Evolutionary conservation across 2,113 vertebrate genomes (phyloP), one percentile per base, ranked within the genome.

Genomic region (Natator depressus): DNA sequence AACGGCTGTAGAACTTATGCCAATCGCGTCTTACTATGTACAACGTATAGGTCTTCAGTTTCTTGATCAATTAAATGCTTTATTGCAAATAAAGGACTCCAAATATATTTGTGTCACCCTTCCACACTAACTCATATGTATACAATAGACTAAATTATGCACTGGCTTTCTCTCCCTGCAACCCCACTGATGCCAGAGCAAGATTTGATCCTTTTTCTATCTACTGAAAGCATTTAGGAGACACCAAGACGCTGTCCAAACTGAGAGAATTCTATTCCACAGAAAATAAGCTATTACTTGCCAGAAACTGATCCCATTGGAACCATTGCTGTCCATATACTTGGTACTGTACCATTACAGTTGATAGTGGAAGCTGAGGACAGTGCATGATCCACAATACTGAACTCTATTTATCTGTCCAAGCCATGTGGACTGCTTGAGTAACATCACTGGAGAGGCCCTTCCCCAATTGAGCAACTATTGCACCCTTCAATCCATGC

Each of bases 1-100:
- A 96, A 93, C 96, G 89, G 94, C 94, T 91, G 94, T 80, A 90
- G 80, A 96, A 78, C 96, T 95, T 95, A 97, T 95, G 96, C 87
- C 90, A 93, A 8, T 89, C 96, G 93, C 87, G 93, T 92, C 91
- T 88, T 88, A 96, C 89, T 96, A 84, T 51, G 85, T 57, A 84
- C 53, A 95, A 82, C 72, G 91, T 93, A 91, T 51, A 95, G 87
- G 94, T 93, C 83, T 72, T 92, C 78, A 22, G 38, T 95, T 94
- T 80, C 91, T 95, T 94, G 87, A 95, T 90, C 38, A 75, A 94
- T 80, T 35, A 69, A n/a, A 69, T 78, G 91, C 90, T 96, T 94
- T 94, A 82, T 85, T 94, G 80, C 62, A 82, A 75, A n/a, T 27
- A 20, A 90, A 27, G 4, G 19, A 17, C 78, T 50, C 29, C 49